Percentiles rank a stretch among this genome's conserved stretches.
Evolutionary conservation across 2,888 invertebrate genomes (phyloP).

Genomic region (Prosopocoilus inquinatus): DNA sequence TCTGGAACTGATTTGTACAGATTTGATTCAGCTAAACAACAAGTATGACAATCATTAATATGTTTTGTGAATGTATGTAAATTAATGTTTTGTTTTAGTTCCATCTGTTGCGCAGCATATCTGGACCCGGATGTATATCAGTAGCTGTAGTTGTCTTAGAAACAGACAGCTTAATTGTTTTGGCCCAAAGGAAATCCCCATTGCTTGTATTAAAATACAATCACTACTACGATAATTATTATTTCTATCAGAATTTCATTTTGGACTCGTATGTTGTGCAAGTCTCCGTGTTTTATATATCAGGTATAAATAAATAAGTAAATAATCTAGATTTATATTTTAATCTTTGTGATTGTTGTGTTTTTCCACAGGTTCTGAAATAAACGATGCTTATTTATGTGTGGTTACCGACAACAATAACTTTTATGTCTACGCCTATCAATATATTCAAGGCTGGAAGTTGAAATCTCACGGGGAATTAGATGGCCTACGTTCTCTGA

Average conservation of each 20-base stretch:
- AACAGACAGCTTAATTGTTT: conserved; percentile 40
- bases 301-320: conserved; percentile 31
- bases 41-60: conserved; percentile 27
- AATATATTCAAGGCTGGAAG: conserved; percentile 44
- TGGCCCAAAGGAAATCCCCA: conserved; percentile 38
- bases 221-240: conserved; percentile 39
- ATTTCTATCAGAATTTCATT: conserved; percentile 42
- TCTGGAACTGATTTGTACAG: conserved; percentile 35
- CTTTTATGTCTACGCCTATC: conserved; percentile 43
- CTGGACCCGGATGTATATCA: conserved; percentile 37
- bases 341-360: conserved; percentile 5
- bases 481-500: conserved; percentile 40
- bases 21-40: conserved; percentile 34
- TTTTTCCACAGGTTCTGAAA: conserved; percentile 36
- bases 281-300: conserved; percentile 42
- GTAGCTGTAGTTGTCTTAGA: conserved; percentile 39
- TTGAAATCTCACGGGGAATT: conserved; percentile 39
- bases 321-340: conserved; percentile 4
- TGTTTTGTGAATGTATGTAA: not conserved
- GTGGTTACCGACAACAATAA: conserved; percentile 37
- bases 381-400: conserved; percentile 42
- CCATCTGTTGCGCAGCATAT: conserved; percentile 34
- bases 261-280: conserved; percentile 37
- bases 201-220: conserved; percentile 43
- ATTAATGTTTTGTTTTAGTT: conserved; percentile 38